Evolutionary conservation across 2,113 vertebrate species (phyloP).

Genomic region (Sterna hirundo): DNA sequence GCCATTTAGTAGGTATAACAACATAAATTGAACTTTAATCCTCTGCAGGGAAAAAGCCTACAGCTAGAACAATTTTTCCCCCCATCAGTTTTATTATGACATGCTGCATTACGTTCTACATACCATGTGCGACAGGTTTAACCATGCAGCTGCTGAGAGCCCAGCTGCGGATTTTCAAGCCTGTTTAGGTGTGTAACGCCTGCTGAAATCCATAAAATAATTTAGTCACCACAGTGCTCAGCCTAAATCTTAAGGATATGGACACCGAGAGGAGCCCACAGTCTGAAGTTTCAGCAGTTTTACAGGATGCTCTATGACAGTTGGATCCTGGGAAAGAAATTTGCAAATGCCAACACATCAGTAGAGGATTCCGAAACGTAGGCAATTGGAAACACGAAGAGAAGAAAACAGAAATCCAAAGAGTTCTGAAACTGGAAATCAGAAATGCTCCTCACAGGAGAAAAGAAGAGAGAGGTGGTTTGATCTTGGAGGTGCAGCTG

Average conservation of each 20-base stretch:
- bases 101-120: not conserved
- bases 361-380: fast-evolving
- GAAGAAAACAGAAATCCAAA: not conserved
- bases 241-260: not conserved
- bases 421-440: not conserved
- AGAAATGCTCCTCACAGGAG: not conserved
- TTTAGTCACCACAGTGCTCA: not conserved
- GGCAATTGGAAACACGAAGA: not conserved
- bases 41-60: not conserved
- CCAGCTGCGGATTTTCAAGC: not conserved
- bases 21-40: not conserved
- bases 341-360: not conserved
- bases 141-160: not conserved
- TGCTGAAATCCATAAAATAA: not conserved
- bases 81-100: not conserved
- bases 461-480: not conserved
- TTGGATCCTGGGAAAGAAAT: not conserved
- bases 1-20: not conserved
- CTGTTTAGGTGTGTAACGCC: not conserved
- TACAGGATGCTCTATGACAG: not conserved
- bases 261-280: not conserved
- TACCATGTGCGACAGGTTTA: not conserved
- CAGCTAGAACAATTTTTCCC: not conserved
- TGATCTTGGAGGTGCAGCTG: not conserved
- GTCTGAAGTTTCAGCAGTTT: not conserved